Conservation (phyloP, 2,888 invertebrate species). For the Bhutanitis thaidina region DNA sequence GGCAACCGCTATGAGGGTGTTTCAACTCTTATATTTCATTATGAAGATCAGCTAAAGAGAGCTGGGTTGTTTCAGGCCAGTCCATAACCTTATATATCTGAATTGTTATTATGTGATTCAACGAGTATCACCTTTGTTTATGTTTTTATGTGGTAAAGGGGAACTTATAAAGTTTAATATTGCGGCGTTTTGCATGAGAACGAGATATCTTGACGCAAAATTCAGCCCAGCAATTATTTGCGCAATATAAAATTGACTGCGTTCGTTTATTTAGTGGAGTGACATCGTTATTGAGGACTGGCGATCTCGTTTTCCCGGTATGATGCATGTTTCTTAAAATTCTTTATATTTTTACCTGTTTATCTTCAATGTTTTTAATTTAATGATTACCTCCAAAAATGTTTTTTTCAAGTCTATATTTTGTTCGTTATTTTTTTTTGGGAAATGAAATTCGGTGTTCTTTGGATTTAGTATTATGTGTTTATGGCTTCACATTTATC, state of each 20-base stretch:
- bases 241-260: neutral
- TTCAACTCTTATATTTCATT: neutral
- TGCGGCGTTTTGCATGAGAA: no score
- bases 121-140: neutral
- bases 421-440: no score
- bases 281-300: neutral
- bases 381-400: no score
- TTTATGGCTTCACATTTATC: no score
- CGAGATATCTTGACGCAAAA: no score
- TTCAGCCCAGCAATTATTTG: no score
- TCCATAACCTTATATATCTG: neutral
- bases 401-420: no score
- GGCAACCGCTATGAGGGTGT: neutral
- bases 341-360: neutral
- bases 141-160: neutral
- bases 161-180: no score
- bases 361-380: no score
- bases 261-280: neutral
- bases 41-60: neutral
- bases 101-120: neutral
- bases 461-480: no score
- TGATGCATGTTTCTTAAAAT: neutral
- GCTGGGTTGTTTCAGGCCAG: no score
- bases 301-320: neutral
- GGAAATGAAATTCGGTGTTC: no score